Evolutionary conservation across 2,113 vertebrate species (phyloP).

Genomic region (Tringa solitaria): DNA sequence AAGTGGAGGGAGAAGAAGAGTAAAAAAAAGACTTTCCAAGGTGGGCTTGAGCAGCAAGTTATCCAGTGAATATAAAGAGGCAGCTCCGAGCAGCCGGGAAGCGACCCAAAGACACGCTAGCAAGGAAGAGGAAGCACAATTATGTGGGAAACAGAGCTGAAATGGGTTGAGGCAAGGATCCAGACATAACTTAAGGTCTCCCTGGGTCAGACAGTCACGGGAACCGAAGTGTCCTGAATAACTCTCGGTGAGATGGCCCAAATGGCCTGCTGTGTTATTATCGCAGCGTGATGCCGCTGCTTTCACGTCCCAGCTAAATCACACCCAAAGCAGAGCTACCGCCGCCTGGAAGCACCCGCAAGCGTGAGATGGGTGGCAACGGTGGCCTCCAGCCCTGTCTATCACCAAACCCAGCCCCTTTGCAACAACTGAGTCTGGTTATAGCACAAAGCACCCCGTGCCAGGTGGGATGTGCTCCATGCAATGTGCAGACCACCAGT

Average conservation of each 20-base stretch:
- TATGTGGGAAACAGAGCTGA: slow-evolving; percentile 33
- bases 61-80: background rate
- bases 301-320: background rate
- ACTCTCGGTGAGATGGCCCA: background rate
- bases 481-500: background rate
- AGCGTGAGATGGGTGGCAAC: background rate
- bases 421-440: background rate
- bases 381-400: background rate
- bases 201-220: slow-evolving; percentile 13
- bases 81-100: slow-evolving; percentile 9
- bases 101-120: background rate
- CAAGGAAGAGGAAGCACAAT: slow-evolving; percentile 31
- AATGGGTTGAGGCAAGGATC: background rate
- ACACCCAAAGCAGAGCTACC: background rate
- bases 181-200: slow-evolving; percentile 3
- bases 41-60: background rate
- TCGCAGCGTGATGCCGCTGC: background rate
- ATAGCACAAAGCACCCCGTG: background rate
- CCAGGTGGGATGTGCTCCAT: background rate
- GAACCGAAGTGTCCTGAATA: background rate
- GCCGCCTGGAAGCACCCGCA: background rate
- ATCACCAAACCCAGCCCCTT: background rate
- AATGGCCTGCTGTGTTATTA: background rate
- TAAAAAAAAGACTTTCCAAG: background rate
- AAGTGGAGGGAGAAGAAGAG: background rate